phyloP scores from a whole-genome alignment of 2,113 vertebrate genomes.

The Sigmodon hispidus region DNA sequence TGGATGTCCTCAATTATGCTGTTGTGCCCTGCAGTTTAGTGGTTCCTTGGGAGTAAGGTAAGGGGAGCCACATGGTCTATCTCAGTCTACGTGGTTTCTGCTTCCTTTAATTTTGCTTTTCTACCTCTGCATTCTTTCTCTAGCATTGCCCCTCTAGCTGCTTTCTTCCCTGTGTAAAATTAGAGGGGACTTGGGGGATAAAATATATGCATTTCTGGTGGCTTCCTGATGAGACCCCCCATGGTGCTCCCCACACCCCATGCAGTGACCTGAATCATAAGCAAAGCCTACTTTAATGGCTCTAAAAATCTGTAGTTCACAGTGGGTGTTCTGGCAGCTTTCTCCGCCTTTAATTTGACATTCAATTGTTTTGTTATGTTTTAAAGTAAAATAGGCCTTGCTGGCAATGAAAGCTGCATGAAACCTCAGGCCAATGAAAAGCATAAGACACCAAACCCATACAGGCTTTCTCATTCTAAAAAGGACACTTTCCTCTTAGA shows the following conservation, averaged over 20 bases:
- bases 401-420: neutral
- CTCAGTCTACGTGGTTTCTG: neutral
- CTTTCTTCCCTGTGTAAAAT: neutral
- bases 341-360: constrained; percentile 16
- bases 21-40: neutral
- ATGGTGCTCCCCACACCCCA: neutral
- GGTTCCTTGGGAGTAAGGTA: neutral
- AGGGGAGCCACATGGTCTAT: neutral
- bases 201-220: neutral
- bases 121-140: neutral
- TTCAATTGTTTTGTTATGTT: constrained; percentile 15
- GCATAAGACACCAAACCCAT: neutral
- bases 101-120: too few species aligned
- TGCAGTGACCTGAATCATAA: neutral
- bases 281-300: neutral
- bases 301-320: neutral
- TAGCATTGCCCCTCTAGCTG: neutral
- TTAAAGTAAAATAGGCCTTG: neutral
- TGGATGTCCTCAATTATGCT: neutral
- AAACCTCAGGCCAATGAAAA: neutral
- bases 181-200: neutral
- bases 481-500: neutral
- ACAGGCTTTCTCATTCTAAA: neutral
- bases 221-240: neutral
- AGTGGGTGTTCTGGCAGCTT: constrained; percentile 21